Percentiles rank a stretch among this genome's conserved stretches.
Evolutionary conservation across 2,888 invertebrate species (phyloP).

Genomic region (Biston betularia): DNA sequence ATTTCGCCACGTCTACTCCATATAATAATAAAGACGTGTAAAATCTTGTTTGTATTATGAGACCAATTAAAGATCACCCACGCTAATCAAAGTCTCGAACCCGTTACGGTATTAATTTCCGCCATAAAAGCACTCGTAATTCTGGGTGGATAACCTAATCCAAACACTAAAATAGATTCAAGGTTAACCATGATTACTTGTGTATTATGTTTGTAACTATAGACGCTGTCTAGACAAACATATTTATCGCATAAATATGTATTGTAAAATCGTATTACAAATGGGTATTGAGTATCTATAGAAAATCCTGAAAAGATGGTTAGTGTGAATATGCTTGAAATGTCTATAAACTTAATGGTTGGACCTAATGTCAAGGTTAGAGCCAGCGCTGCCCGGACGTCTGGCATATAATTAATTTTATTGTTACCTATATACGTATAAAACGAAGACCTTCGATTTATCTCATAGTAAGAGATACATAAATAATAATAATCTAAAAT

Average conservation of each 20-base stretch:
- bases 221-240: conserved; percentile 5
- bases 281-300: background rate
- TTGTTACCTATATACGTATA: no score
- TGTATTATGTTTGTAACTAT: background rate
- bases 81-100: conserved; percentile 2
- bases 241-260: background rate
- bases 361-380: no score
- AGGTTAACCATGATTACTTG: conserved; percentile 1
- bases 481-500: no score
- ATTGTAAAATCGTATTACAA: background rate
- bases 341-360: no score
- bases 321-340: no score
- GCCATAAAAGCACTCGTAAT: background rate
- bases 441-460: no score
- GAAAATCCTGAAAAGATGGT: background rate
- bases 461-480: no score
- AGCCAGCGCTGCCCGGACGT: no score
- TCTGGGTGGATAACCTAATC: background rate
- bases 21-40: no score
- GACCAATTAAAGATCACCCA: conserved; percentile 7
- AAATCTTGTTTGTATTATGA: no score
- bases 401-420: no score
- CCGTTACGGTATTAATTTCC: conserved; percentile 5
- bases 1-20: no score
- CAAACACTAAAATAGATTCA: background rate